Evolutionary conservation across 2,113 vertebrate genomes (phyloP).

Genomic region (Pelvicachromis taeniatus): DNA sequence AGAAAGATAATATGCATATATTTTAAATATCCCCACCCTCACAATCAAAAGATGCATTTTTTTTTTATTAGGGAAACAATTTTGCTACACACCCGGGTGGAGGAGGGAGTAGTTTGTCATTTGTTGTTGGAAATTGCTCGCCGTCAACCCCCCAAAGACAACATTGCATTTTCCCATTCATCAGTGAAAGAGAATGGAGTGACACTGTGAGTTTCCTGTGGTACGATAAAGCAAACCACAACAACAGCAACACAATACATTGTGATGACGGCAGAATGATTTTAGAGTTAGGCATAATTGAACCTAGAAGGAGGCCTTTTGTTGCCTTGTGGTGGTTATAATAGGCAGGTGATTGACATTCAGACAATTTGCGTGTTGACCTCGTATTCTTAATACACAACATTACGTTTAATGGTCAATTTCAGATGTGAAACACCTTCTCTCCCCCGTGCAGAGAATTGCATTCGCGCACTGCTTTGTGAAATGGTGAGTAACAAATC

Average conservation of each 20-base stretch:
- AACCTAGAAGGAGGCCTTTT: slow-evolving; percentile 49
- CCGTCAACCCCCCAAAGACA: slow-evolving; percentile 66
- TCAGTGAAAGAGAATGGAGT: slow-evolving; percentile 59
- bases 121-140: slow-evolving; percentile 68
- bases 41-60: slow-evolving; percentile 71
- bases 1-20: slow-evolving; percentile 75
- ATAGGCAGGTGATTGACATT: slow-evolving; percentile 51
- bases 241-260: slow-evolving; percentile 39
- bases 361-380: slow-evolving; percentile 24
- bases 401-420: slow-evolving; percentile 28
- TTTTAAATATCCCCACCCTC: slow-evolving; percentile 70
- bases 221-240: slow-evolving; percentile 50
- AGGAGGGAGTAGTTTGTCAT: slow-evolving; percentile 62
- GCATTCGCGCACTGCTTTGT: neutral
- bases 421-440: slow-evolving; percentile 26
- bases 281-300: slow-evolving; percentile 50
- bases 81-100: slow-evolving; percentile 50
- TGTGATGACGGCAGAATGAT: slow-evolving; percentile 37
- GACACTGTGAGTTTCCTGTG: slow-evolving; percentile 66
- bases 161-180: slow-evolving; percentile 65
- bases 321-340: slow-evolving; percentile 23
- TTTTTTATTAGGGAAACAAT: slow-evolving; percentile 71
- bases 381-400: neutral
- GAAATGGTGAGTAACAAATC: slow-evolving; percentile 54
- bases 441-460: neutral